Evolutionary conservation across 2,888 invertebrate species (phyloP), one percentile per base, ranked within the genome.

Genomic region (Paralinhomoeus sp.): DNA sequence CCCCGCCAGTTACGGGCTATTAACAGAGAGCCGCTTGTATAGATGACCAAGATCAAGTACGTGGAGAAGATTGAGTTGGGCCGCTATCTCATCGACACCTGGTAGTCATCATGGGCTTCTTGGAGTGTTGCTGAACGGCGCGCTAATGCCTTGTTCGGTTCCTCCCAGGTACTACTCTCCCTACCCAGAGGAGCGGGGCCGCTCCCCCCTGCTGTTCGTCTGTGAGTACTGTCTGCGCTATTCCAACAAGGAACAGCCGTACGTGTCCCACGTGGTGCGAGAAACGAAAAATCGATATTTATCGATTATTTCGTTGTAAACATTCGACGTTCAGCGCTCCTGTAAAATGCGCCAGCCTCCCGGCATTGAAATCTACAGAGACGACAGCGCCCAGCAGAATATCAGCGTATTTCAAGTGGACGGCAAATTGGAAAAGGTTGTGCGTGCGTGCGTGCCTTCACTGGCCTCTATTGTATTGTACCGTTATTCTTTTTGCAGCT

Each of bases 101-200:
- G 41, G 41, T n/a, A n/a, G n/a, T n/a, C n/a, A n/a, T n/a, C n/a
- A n/a, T n/a, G n/a, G n/a, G n/a, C n/a, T n/a, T n/a, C n/a, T n/a
- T n/a, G n/a, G n/a, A n/a, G n/a, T n/a, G n/a, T n/a, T n/a, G n/a
- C n/a, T n/a, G n/a, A n/a, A n/a, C n/a, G n/a, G n/a, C n/a, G n/a
- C n/a, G n/a, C n/a, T n/a, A n/a, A n/a, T n/a, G n/a, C n/a, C n/a
- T n/a, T n/a, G n/a, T n/a, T n/a, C n/a, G n/a, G n/a, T n/a, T n/a
- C n/a, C n/a, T n/a, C n/a, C n/a, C n/a, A n/a, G n/a, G n/a, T 99
- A 99, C 67, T 99, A 99, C 66, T 85, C 93, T 24, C 97, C 97
- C 0, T 99, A 97, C 63, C 97, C 97, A 9, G 84, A 85, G 72
- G 57, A 60, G 36, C 46, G 60, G 31, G 37, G 20, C 27, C 5